Base-by-base conservation (phyloP, 1,140 invertebrate genomes). In the Papilio aristodemus region DNA sequence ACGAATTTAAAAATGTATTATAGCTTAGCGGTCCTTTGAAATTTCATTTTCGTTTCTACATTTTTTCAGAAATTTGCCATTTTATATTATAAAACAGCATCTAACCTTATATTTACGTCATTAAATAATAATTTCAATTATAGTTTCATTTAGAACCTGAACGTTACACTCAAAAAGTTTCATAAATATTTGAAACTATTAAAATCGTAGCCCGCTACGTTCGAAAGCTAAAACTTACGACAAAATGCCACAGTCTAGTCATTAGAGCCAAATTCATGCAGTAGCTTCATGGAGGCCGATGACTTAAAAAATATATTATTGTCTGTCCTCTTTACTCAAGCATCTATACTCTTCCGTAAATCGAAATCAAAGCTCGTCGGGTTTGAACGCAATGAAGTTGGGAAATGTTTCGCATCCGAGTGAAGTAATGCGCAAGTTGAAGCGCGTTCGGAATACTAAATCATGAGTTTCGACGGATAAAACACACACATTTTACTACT, bases 321-420 rank as follows among this genome's bases (percentile, higher is more conserved):
- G 59, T 68, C 77, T 73, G 39, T 89, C 87, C 72, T 77, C 83
- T 79, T 91, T 75, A 59, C 74, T 71, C 83, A 69, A 79, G 68
- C 74, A 76, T 78, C 87, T 76, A 83, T 72, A 86, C 87, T 91
- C 87, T 86, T 89, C 87, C 85, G 81, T 91, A 90, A 91, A 91
- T 91, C 89, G 89, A 91, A 91, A 90, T 91, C 89, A 90, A 91
- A 91, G 87, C 89, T 91, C 87, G 85, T 87, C 84, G 86, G 78
- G 83, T 89, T 84, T 85, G 79, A 78, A 89, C 74, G 76, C 50
- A 69, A 67, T 91, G 89, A 91, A 91, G 86, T 88, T 89, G 60
- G 77, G 38, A 22, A 71, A 60, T 74, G 74, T 54, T 68, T 71
- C 64, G 54, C 60, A 81, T 58, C 39, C 25, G 27, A 69, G 64